Conservation (phyloP, 1,140 invertebrate species). For the Zophobas atratus region DNA sequence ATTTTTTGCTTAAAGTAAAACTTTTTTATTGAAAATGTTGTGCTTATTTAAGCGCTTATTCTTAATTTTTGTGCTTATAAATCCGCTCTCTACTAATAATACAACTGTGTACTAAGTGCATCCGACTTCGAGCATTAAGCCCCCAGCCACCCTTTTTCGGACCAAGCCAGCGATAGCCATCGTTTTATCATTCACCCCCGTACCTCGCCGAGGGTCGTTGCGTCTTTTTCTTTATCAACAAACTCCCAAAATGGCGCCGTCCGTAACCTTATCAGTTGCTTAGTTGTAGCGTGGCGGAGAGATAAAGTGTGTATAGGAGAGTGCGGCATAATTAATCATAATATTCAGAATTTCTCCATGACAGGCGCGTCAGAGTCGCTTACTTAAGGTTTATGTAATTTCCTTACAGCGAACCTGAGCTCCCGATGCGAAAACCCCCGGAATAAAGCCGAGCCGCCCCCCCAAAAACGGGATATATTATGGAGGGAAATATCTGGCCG, state of each 20-base stretch:
- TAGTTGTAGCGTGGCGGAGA: background rate
- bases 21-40: too few species aligned
- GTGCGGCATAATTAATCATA: slow-evolving; percentile 62
- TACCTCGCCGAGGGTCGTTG: background rate
- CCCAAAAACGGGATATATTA: slow-evolving; percentile 43
- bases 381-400: slow-evolving; percentile 66
- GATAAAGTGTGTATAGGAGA: background rate
- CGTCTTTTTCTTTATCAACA: background rate
- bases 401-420: slow-evolving; percentile 62
- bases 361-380: slow-evolving; percentile 62
- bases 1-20: too few species aligned
- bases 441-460: slow-evolving; percentile 14
- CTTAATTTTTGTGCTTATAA: too few species aligned
- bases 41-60: too few species aligned
- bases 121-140: too few species aligned
- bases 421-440: slow-evolving; percentile 18
- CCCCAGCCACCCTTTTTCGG: too few species aligned
- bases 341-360: slow-evolving; percentile 62
- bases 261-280: slow-evolving; percentile 3
- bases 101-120: too few species aligned
- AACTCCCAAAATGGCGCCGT: background rate
- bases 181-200: background rate
- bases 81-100: too few species aligned
- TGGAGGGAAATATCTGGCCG: slow-evolving; percentile 35
- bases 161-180: background rate